A percentile compares a stretch with the other conserved stretches of the same genome.
Conservation (phyloP, 2,888 invertebrate genomes). For the Anagyrus pseudococci region DNA sequence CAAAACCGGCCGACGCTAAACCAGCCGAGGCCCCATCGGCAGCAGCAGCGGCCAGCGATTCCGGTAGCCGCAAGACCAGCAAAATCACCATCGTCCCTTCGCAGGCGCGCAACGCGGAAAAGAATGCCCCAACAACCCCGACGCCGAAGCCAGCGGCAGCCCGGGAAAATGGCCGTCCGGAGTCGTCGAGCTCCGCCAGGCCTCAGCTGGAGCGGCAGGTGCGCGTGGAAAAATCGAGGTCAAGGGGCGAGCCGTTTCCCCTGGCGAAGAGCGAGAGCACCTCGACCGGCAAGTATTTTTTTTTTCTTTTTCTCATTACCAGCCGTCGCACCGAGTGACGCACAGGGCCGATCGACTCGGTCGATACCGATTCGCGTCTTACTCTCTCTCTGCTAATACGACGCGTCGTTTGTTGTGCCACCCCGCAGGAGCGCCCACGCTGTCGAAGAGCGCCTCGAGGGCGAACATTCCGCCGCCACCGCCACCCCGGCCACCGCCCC, state of each 20-base stretch:
- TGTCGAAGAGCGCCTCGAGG: conserved; percentile 59
- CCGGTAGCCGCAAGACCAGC: conserved; percentile 56
- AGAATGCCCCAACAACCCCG: conserved; percentile 43
- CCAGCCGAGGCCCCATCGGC: conserved; percentile 35
- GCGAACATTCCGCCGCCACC: conserved; percentile 65
- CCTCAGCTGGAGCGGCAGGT: conserved; percentile 59
- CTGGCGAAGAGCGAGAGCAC: conserved; percentile 59
- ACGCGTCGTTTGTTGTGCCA: too few species aligned
- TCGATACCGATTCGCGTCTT: too few species aligned
- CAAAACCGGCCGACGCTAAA: conserved; percentile 51
- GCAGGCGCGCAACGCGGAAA: conserved; percentile 55
- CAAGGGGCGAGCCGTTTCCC: conserved; percentile 53
- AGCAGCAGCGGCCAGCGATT: conserved; percentile 34
- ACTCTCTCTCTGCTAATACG: too few species aligned
- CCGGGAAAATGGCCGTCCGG: conserved; percentile 57
- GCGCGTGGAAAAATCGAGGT: conserved; percentile 57
- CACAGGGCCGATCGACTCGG: too few species aligned
- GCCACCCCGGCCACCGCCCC: conserved; percentile 78
- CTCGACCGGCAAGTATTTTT: conserved; percentile 49
- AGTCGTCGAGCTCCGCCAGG: conserved; percentile 50
- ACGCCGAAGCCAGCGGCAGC: conserved; percentile 45
- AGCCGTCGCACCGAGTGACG: too few species aligned
- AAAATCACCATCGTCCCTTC: conserved; percentile 63
- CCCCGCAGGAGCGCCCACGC: conserved; percentile 57
- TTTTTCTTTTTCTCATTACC: not conserved